phyloP scores from a whole-genome alignment of 2,113 vertebrate species.

The Etheostoma cragini region DNA sequence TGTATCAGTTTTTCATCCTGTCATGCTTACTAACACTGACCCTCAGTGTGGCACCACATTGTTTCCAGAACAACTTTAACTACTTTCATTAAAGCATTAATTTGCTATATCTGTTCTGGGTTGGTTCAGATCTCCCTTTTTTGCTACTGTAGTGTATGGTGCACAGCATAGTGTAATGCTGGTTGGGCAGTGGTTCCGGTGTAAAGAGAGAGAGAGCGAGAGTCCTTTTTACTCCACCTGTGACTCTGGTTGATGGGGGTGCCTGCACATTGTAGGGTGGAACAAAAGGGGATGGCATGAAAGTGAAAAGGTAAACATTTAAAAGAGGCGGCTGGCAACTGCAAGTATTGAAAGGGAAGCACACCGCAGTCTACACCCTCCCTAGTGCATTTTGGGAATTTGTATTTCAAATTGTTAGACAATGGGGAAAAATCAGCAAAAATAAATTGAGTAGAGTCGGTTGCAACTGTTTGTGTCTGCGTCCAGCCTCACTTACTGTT shows the following conservation, averaged over 20 bases:
- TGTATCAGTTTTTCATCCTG: too few relatives aligned
- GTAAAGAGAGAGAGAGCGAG: not conserved
- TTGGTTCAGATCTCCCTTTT: not conserved
- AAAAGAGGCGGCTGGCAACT: not conserved
- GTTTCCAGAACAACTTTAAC: not conserved
- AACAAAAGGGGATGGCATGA: not conserved
- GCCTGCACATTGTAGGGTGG: not conserved
- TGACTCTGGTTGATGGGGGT: not conserved
- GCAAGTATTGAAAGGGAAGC: not conserved
- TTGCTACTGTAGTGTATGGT: not conserved
- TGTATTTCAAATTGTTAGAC: not conserved
- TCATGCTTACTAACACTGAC: not conserved
- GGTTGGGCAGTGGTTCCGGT: not conserved
- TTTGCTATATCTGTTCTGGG: not conserved
- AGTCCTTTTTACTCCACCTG: not conserved
- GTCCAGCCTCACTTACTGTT: conserved; percentile 24
- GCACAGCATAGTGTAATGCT: not conserved
- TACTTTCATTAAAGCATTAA: not conserved
- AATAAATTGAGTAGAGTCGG: conserved; percentile 1
- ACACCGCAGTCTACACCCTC: not conserved
- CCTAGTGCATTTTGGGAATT: not conserved
- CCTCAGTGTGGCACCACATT: not conserved
- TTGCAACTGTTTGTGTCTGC: not conserved
- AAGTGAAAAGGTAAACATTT: not conserved
- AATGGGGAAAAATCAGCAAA: conserved; percentile 4